These are phyloP conservation scores for Ectemnius lituratus DNA, from an alignment of 2,888 invertebrate species.

Conservation along the genomic window DNA sequence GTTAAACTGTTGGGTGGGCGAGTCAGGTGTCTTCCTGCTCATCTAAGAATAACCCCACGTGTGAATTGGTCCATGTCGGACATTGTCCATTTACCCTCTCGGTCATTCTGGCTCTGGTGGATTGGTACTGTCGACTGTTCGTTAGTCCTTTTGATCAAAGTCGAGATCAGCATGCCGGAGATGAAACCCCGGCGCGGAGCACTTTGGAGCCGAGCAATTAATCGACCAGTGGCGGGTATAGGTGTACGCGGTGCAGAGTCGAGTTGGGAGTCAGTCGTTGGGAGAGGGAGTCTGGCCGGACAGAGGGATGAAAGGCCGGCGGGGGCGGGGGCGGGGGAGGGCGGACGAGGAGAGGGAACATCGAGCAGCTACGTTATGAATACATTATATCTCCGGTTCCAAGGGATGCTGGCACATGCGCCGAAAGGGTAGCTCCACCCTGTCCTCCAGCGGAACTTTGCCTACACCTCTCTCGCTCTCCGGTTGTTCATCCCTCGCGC, in stretches of 20 bases:
- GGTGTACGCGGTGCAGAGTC: conserved; percentile 34
- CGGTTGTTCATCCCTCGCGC: conserved; percentile 21
- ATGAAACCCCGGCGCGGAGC: conserved; percentile 15
- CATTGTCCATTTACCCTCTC: no score
- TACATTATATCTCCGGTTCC: conserved; percentile 72
- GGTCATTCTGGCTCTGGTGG: no score
- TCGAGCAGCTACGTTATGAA: conserved; percentile 72
- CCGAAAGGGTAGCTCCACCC: conserved; percentile 73
- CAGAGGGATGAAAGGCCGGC: conserved; percentile 44
- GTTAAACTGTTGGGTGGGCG: conserved; percentile 9
- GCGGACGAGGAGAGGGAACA: conserved; percentile 38
- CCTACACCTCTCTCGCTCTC: conserved; percentile 37
- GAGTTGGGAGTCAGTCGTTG: conserved; percentile 42
- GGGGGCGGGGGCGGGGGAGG: conserved; percentile 31
- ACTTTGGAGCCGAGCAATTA: conserved; percentile 52
- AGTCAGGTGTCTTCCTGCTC: background rate
- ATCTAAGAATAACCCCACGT: background rate
- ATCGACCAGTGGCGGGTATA: conserved; percentile 31
- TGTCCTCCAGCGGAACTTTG: conserved; percentile 61
- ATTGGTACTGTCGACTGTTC: no score
- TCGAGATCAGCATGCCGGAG: no score
- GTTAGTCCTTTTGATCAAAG: no score
- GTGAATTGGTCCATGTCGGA: no score
- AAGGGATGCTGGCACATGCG: conserved; percentile 76
- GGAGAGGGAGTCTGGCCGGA: conserved; percentile 39